phyloP scores from a whole-genome alignment of 2,797 vertebrate species.

The Phoebastria nigripes region DNA sequence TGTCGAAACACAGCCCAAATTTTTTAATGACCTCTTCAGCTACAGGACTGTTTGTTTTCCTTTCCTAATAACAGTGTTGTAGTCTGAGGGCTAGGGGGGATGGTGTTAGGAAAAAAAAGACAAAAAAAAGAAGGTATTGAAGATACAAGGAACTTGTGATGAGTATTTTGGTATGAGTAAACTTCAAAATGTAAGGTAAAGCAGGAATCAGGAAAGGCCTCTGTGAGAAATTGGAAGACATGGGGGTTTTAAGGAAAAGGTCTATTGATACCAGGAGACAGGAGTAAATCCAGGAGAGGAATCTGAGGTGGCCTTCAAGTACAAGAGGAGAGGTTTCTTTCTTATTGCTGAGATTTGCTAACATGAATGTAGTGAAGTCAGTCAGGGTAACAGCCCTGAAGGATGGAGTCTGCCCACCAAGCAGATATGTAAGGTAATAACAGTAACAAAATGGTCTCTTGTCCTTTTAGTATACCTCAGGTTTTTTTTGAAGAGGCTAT shows the following conservation, averaged over 20 bases:
- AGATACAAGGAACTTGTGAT: not conserved
- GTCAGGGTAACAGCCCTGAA: not conserved
- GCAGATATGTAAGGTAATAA: not conserved
- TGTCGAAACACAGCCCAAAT: not conserved
- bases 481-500: not conserved
- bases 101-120: not conserved
- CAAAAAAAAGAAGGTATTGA: not conserved
- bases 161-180: not conserved
- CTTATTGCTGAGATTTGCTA: not conserved
- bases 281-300: not conserved
- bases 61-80: not conserved
- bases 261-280: not conserved
- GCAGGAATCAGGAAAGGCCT: not conserved
- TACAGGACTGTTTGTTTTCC: not conserved
- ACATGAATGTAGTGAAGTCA: not conserved
- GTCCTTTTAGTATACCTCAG: not conserved
- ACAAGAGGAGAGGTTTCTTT: not conserved
- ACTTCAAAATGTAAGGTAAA: not conserved
- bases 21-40: not conserved
- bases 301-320: not conserved
- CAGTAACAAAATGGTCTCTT: not conserved
- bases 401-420: not conserved
- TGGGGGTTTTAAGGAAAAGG: not conserved
- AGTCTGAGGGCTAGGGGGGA: not conserved
- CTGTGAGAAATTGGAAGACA: not conserved